Evolutionary conservation across 2,888 invertebrate genomes (phyloP), one percentile per base, ranked within the genome.

Genomic region (Lepidochrysops patricia): DNA sequence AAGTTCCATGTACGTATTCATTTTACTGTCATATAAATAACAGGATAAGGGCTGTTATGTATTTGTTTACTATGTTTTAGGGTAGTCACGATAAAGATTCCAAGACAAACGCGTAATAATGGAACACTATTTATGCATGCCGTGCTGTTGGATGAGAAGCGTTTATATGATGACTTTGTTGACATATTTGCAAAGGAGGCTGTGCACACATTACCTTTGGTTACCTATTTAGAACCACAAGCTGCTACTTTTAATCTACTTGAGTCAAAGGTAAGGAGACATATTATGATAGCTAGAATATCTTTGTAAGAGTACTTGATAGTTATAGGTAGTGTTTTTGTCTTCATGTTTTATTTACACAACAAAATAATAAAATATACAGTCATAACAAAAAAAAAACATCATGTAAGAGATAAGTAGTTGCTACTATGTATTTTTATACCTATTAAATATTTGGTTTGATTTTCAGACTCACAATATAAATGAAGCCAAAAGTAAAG

Each of bases 41-140:
- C n/a, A n/a, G n/a, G n/a, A n/a, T n/a, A n/a, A n/a, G 34, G 15
- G 52, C 29, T 32, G 12, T 59, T 56, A 43, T 63, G 29, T 58
- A 37, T 52, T 63, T 57, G 43, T 60, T 66, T 1, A n/a, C n/a
- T 63, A 58, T 29, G 60, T 75, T 74, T 49, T 75, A 96, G 96
- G 70, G 90, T 91, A 57, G 73, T 96, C 26, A 88, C 85, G 58
- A 78, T 98, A 58, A 90, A 92, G 65, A 85, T 98, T 65, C 96
- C 97, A 2, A 80, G 84, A 23, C 92, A 92, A 76, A 96, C 95
- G 0, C 90, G 95, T 12, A 92, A 93, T 61, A 98, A 98, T 90
- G 98, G 98, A 0, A 94, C 95, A 4, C 76, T 98, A 52, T 94
- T 90, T 74, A 91, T 97, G 73, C 96, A 97, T 79, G 91, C 94